A percentile compares a stretch with the other conserved stretches of the same genome.
phyloP scores from a whole-genome alignment of 1,140 invertebrate genomes.

The Neotoxoptera formosana region DNA sequence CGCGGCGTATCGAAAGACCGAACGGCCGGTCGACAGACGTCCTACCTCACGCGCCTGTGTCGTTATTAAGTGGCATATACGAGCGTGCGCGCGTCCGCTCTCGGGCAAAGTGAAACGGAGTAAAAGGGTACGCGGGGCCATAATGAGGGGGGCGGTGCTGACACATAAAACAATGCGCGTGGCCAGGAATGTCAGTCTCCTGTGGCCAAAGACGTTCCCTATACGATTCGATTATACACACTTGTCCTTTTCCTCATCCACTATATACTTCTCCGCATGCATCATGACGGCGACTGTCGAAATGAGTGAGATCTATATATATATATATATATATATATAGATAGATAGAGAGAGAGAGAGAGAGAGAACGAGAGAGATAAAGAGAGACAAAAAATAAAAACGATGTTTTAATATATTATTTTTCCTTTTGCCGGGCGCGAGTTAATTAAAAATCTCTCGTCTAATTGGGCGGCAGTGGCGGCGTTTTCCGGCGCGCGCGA shows the following conservation, averaged over 20 bases:
- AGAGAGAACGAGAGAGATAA: neutral
- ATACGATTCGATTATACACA: constrained; percentile 17
- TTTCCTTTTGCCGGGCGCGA: neutral
- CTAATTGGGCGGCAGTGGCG: constrained; percentile 23
- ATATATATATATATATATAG: neutral
- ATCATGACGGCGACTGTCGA: neutral
- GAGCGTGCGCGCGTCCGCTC: neutral
- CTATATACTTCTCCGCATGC: neutral
- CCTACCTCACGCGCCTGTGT: neutral
- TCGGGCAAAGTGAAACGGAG: constrained; percentile 19
- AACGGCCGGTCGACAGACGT: neutral
- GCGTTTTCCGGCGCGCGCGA: neutral
- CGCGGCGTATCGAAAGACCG: neutral
- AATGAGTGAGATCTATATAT: neutral
- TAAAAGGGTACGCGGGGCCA: constrained; percentile 46
- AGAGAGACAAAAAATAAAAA: neutral
- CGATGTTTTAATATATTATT: neutral
- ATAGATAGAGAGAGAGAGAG: neutral
- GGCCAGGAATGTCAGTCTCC: constrained; percentile 51
- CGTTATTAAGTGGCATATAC: constrained; percentile 55
- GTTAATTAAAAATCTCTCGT: constrained; percentile 44
- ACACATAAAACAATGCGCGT: constrained; percentile 54
- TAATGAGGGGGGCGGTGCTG: constrained; percentile 56
- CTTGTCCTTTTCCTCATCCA: constrained; percentile 8
- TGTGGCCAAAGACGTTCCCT: constrained; percentile 31